These are phyloP conservation scores for Heterodera schachtii DNA, from an alignment of 1,140 invertebrate genomes.

Conservation along the genomic window DNA sequence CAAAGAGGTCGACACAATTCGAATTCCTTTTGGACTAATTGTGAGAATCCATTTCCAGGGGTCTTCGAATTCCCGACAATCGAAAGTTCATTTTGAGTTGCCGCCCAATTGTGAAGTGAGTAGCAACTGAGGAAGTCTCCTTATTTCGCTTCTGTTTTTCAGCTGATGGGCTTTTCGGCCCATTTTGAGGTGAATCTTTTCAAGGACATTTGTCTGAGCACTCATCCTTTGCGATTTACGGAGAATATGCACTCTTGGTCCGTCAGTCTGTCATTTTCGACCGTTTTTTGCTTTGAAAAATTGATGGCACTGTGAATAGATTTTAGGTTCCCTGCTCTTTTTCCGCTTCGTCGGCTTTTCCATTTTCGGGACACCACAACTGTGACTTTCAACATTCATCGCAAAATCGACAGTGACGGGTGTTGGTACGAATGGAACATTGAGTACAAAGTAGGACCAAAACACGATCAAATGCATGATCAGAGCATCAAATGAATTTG, in stretches of 20 bases:
- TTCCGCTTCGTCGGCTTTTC: slow-evolving; percentile 53
- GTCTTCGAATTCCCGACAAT: slow-evolving; percentile 18
- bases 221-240: slow-evolving; percentile 42
- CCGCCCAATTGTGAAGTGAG: slow-evolving; percentile 23
- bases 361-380: slow-evolving; percentile 38
- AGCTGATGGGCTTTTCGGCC: slow-evolving; percentile 62
- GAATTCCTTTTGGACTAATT: not conserved
- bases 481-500: too few relatives aligned
- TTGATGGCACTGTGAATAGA: not conserved
- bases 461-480: too few relatives aligned
- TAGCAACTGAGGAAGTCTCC: not conserved
- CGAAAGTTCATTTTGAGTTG: slow-evolving; percentile 19
- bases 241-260: slow-evolving; percentile 25
- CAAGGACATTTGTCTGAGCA: slow-evolving; percentile 53
- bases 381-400: slow-evolving; percentile 48
- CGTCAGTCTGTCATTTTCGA: slow-evolving; percentile 5
- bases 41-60: not conserved
- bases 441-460: slow-evolving; percentile 28
- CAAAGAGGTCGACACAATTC: slow-evolving; percentile 23
- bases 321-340: slow-evolving; percentile 57
- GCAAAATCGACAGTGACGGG: slow-evolving; percentile 49
- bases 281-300: slow-evolving; percentile 10
- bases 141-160: slow-evolving; percentile 24
- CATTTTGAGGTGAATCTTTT: slow-evolving; percentile 56
- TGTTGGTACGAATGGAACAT: slow-evolving; percentile 61